Evolutionary conservation across 1,140 invertebrate species (phyloP), one percentile per base, ranked within the genome.

Genomic region (Drosophila tsacasi): DNA sequence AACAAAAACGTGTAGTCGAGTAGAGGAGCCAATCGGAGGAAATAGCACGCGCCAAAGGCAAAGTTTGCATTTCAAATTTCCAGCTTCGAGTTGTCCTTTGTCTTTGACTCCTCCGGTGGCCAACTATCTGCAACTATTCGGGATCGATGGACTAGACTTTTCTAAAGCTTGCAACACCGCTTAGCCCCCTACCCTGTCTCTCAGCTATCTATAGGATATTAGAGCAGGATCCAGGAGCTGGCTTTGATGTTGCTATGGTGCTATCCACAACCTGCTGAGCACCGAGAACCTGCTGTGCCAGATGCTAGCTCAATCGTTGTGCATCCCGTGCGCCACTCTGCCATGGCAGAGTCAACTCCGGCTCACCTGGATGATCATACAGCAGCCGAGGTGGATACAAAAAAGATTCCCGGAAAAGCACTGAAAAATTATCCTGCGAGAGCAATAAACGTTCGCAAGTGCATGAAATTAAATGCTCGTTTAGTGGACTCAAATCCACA

Each of bases 391-490:
- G 17, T 30, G 27, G n/a, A 12, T 30, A 52, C 46, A 58, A n/a
- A 32, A 21, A 19, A 17, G 10, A 54, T 15, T 25, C 5, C 37
- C 12, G 23, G 25, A n/a, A 27, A 50, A 19, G 15, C 19, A 54
- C 42, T 66, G 40, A 74, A 75, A 89, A 83, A 81, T 81, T 83
- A 89, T 81, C 58, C 63, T 63, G 52, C 42, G 59, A 68, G 47
- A 52, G 72, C 81, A 80, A 89, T 83, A 89, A 87, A 75, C 47
- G 72, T 49, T 62, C 63, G 61, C 60, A 81, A 83, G 52, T 83
- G 64, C 77, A 87, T 81, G 73, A 83, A 84, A 78, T 83, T 78
- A 78, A 84, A 87, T 87, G 68, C 68, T 59, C 61, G 37, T 71
- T 69, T 79, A 57, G 63, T 57, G 55, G 40, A 77, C 55, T 55